These are phyloP conservation scores for Octodon degus DNA, from an alignment of 2,113 vertebrate genomes.

Conservation along the genomic window DNA sequence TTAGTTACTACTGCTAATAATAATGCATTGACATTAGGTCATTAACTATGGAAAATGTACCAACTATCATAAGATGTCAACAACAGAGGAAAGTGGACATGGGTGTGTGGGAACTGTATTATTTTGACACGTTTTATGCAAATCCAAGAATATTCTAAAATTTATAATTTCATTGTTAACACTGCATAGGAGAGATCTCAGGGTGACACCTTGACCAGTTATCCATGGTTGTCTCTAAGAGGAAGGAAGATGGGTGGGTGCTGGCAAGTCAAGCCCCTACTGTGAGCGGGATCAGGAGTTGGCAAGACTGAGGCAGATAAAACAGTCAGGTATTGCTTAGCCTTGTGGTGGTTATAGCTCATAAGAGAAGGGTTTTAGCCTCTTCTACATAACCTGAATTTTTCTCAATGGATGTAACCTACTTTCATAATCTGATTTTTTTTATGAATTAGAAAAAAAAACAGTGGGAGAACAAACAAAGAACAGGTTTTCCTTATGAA, in stretches of 20 bases:
- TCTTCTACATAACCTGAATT: neutral
- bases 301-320: neutral
- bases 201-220: neutral
- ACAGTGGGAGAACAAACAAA: neutral
- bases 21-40: neutral
- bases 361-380: neutral
- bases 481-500: neutral
- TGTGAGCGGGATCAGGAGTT: neutral
- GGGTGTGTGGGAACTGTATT: neutral
- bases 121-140: neutral
- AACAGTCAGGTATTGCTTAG: neutral
- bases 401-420: neutral
- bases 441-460: neutral
- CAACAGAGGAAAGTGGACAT: neutral
- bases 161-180: neutral
- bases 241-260: neutral
- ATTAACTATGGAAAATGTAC: neutral
- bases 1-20: neutral
- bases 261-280: neutral
- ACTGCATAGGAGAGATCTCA: neutral
- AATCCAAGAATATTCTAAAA: neutral
- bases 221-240: neutral
- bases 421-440: neutral
- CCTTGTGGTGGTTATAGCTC: neutral
- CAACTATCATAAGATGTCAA: neutral